Evolutionary conservation across 1,140 invertebrate species (phyloP).

Genomic region (Drosophila asahinai): DNA sequence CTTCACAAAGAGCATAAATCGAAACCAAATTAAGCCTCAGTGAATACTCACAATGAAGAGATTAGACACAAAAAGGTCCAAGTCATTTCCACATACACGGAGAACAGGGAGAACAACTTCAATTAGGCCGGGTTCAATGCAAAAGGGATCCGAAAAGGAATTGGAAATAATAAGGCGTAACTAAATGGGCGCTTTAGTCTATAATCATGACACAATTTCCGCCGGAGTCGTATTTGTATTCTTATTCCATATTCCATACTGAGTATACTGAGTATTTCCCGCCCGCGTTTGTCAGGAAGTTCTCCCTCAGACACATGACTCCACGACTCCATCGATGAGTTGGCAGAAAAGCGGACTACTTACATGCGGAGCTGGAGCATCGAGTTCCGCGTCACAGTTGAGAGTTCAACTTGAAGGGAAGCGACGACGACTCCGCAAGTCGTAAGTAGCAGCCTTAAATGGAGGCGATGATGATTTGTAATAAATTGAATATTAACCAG

Average conservation of each 20-base stretch:
- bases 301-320: slow-evolving; percentile 25
- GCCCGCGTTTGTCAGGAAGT: slow-evolving; percentile 69
- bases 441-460: slow-evolving; percentile 66
- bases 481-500: slow-evolving; percentile 82
- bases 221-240: slow-evolving; percentile 31
- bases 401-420: slow-evolving; percentile 69
- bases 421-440: slow-evolving; percentile 48
- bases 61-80: slow-evolving; percentile 57
- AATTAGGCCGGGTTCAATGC: slow-evolving; percentile 71
- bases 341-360: slow-evolving; percentile 48
- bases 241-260: background rate
- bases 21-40: slow-evolving; percentile 56
- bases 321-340: slow-evolving; percentile 66
- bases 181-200: slow-evolving; percentile 83
- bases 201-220: slow-evolving; percentile 84
- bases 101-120: slow-evolving; percentile 31
- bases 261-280: slow-evolving; percentile 15
- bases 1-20: slow-evolving; percentile 35
- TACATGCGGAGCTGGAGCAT: slow-evolving; percentile 51
- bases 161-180: slow-evolving; percentile 83
- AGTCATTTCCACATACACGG: slow-evolving; percentile 69
- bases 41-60: slow-evolving; percentile 52
- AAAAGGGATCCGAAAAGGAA: slow-evolving; percentile 38
- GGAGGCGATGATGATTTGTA: slow-evolving; percentile 69
- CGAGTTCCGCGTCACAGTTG: slow-evolving; percentile 73